Base-by-base conservation (phyloP, 2,797 vertebrate species). In the Protosalanx chinensis region DNA sequence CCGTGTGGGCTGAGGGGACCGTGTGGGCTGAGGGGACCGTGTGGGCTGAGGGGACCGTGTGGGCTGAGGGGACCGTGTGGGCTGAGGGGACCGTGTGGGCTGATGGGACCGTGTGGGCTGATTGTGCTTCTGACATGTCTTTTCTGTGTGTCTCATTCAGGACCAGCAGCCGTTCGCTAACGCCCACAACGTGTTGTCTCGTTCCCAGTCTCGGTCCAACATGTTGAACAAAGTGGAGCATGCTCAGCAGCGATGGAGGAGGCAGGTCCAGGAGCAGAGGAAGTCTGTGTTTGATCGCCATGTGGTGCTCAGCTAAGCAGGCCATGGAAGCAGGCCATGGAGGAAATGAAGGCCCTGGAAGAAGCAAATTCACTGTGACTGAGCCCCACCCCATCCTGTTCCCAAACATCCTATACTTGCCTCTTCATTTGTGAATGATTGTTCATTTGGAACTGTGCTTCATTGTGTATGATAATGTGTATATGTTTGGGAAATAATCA, bases 241-340 rank as follows among this genome's bases (percentile, higher is more conserved):
- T 0, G 98, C 98, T 0, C 98, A 98, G 88, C 97, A 99, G 88
- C 97, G 97, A 71, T 99, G 98, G 98, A 97, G 96, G 82, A 92
- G 95, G 74, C 98, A 99, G 88, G 98, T 98, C 75, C 97, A 98
- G 87, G 97, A 99, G 74, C 98, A 98, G 90, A 94, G 97, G 86
- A 98, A 98, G 74, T 98, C 97, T 0, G 97, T 99, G 79, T 99
- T 99, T 1, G 98, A 99, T 88, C 95, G 96, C 23, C 98, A 99
- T 3, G 97, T 98, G 70, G 98, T 99, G 75, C 95, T 98, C 72
- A 99, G 98, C 90, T 99, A 96, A 95, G 86, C 27, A 30, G 10
- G 23, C 35, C 41, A 27, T 27, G 23, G 23, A 27, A 95, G 86
- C 27, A 30, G 10, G 23, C 29, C 75, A 18, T 51, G 57, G 32